Evolutionary conservation across 1,140 invertebrate species (phyloP), one percentile per base, ranked within the genome.

Genomic region (Orius laevigatus): DNA sequence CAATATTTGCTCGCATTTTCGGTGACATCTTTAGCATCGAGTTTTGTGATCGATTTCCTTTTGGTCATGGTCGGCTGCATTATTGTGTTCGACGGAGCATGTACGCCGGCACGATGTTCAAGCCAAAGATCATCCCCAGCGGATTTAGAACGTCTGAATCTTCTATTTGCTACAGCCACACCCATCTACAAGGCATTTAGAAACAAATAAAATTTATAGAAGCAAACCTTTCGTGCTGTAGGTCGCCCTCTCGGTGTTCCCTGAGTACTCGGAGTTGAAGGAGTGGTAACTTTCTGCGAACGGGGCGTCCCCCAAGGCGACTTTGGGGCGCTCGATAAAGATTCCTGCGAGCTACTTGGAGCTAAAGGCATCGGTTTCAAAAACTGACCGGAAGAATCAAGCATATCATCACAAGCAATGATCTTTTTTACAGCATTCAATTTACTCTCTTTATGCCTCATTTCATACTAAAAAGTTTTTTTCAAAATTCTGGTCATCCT

Each of bases 1-100:
- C 87, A 84, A 62, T 98, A 98, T 62, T 91, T 91, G 0, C 78
- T 81, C 20, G 79, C 79, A 53, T 82, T 79, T 50, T 76, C 75
- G 0, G 72, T 74, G 18, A 91, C 70, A 60, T 91, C 84, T 49
- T 75, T 77, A 0, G 71, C 68, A 51, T 72, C 66, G 2, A 96
- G 64, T 59, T 84, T 88, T 0, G 78, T 80, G 0, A 95, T 73
- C 1, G 89, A 89, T 60, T 86, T 84, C 50, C 80, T 78, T 59
- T 83, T 80, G 32, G 75, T 75, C 59, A 94, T 76, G 33, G 75
- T 68, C 0, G 91, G 89, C 61, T 94, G 88, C 55, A 95, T 67
- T 10, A 95, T 76, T 0, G 91, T 95, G n/a, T 80, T 82, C 31
- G 80, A 66, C 2, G 79, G 76, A 2, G 79, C 75, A 1, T 80